Evolutionary conservation across 1,140 invertebrate genomes (phyloP).

Genomic region (Lasioglossum albipes): DNA sequence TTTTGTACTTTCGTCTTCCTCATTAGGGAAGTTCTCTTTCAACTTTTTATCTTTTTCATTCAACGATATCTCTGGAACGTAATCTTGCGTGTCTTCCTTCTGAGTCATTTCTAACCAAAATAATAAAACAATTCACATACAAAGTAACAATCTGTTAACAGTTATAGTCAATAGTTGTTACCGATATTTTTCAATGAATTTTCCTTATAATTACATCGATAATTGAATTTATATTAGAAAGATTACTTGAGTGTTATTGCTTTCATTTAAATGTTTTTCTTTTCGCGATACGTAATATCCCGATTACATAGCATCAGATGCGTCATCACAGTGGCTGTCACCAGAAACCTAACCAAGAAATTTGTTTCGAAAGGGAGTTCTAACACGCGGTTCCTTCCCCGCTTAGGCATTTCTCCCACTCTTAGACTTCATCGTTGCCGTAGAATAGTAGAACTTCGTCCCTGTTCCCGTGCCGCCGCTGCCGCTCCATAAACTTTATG

Average conservation of each 20-base stretch:
- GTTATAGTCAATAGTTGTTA: neutral
- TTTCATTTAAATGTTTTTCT: neutral
- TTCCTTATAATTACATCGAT: neutral
- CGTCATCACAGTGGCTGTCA: constrained; percentile 22
- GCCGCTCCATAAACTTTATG: too few species aligned
- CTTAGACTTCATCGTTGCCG: too few species aligned
- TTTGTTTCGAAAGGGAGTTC: neutral
- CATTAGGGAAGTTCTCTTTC: neutral
- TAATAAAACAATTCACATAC: constrained; percentile 9
- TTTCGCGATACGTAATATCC: neutral
- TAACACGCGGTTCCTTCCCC: too few species aligned
- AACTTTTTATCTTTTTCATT: constrained; percentile 13
- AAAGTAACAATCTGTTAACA: neutral
- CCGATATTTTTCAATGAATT: neutral
- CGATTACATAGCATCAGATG: neutral
- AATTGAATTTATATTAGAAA: neutral
- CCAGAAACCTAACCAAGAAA: constrained; percentile 45
- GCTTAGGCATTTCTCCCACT: too few species aligned
- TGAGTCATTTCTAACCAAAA: constrained; percentile 34
- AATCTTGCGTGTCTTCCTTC: neutral
- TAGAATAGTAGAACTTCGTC: too few species aligned
- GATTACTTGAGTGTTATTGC: neutral
- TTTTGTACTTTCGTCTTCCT: neutral
- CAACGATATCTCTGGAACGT: neutral
- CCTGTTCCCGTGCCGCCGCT: too few species aligned